A percentile compares a stretch with the other conserved stretches of the same genome.
Conservation (phyloP, 2,113 vertebrate species). For the Eulacestoma nigropectus region DNA sequence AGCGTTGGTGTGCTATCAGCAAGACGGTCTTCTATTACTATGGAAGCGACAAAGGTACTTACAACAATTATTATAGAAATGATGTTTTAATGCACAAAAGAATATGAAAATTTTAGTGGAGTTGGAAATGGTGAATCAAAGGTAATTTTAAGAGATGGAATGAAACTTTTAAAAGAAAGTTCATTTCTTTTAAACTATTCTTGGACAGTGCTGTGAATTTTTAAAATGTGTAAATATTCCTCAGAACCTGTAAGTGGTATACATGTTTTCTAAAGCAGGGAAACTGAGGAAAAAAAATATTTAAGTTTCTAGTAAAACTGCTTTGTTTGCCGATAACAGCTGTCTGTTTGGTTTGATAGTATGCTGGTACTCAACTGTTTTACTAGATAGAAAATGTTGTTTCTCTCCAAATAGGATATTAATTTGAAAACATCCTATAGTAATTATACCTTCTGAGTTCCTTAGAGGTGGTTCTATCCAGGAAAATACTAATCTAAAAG, state of each 20-base stretch:
- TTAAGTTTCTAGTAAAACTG: not conserved
- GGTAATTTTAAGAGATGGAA: not conserved
- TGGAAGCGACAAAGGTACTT: conserved; percentile 92
- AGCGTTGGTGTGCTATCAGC: conserved; percentile 93
- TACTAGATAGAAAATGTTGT: not conserved
- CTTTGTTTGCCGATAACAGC: not conserved
- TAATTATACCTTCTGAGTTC: not conserved
- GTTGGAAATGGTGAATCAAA: not conserved
- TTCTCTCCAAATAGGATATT: not conserved
- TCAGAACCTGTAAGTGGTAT: not conserved
- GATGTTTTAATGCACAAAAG: not conserved
- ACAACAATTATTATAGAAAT: not conserved
- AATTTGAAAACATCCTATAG: not conserved
- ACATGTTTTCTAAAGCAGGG: not conserved
- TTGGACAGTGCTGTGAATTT: not conserved
- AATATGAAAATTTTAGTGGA: not conserved
- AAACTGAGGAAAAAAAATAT: not conserved
- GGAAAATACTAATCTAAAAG: not conserved
- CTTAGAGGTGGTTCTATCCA: not conserved
- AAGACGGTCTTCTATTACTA: conserved; percentile 91
- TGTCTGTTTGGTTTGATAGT: not conserved
- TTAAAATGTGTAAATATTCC: not conserved
- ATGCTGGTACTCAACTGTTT: not conserved
- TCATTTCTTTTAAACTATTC: not conserved
- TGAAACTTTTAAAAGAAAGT: not conserved